These are phyloP conservation scores for Drosophila prosaltans DNA, from an alignment of 1,140 invertebrate species.

Conservation along the genomic window DNA sequence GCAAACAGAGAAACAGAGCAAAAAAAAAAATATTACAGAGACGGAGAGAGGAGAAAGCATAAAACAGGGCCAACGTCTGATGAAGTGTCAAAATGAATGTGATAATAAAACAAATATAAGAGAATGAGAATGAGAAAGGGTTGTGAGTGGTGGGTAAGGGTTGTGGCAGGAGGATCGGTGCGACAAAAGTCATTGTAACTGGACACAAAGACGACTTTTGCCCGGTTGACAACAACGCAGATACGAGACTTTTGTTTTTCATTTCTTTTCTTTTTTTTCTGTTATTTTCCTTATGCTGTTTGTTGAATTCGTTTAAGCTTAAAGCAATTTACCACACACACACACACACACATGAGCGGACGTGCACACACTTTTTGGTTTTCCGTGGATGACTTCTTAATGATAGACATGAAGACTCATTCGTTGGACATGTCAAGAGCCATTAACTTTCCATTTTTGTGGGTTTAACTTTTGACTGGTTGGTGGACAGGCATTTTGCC, in stretches of 20 bases:
- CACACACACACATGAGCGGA: too few relatives aligned
- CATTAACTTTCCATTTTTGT: conserved; percentile 51
- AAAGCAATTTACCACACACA: background rate
- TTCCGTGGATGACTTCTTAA: conserved; percentile 24
- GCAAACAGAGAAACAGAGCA: conserved; percentile 35
- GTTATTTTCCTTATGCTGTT: conserved; percentile 6
- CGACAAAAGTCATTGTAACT: conserved; percentile 29
- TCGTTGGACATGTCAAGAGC: conserved; percentile 39
- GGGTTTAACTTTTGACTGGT: conserved; percentile 38
- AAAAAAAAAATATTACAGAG: conserved; percentile 1
- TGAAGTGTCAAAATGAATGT: conserved; percentile 81
- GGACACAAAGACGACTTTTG: conserved; percentile 59
- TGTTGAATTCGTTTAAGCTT: conserved; percentile 7
- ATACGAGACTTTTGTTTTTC: conserved; percentile 59
- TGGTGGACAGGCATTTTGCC: conserved; percentile 28
- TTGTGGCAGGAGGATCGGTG: conserved; percentile 31
- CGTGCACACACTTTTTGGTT: conserved; percentile 9
- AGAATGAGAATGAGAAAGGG: background rate
- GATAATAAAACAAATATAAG: conserved; percentile 76
- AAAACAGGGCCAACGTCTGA: conserved; percentile 73
- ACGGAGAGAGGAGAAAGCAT: conserved; percentile 22
- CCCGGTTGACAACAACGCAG: conserved; percentile 15
- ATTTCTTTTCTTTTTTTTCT: conserved; percentile 53
- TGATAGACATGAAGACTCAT: conserved; percentile 25
- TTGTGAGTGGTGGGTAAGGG: conserved; percentile 10